These are phyloP conservation scores for Drosophila tripunctata DNA, from an alignment of 2,888 invertebrate genomes.

Conservation along the genomic window DNA sequence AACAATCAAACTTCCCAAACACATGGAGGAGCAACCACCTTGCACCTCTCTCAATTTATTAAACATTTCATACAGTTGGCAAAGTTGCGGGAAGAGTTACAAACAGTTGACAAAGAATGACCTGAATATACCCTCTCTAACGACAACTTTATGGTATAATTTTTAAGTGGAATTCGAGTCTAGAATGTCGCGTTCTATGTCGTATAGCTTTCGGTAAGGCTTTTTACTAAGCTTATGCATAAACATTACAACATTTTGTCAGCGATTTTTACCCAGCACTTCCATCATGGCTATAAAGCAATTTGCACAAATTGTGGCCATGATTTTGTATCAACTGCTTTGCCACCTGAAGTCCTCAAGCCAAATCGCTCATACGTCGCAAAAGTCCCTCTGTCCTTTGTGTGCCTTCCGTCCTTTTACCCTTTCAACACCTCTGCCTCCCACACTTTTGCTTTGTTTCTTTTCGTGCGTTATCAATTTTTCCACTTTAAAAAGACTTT, in stretches of 20 bases:
- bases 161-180: not conserved
- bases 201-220: not conserved
- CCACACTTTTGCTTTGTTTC: not conserved
- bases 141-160: not conserved
- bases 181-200: not conserved
- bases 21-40: constrained; percentile 11
- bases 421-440: not conserved
- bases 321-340: constrained; percentile 76
- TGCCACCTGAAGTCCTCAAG: constrained; percentile 39
- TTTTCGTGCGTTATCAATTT: constrained; percentile 53
- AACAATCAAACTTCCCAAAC: not conserved
- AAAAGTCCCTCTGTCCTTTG: constrained; percentile 9
- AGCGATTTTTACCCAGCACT: constrained; percentile 36
- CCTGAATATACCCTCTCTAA: not conserved
- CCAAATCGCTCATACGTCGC: constrained; percentile 64
- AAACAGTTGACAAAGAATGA: not conserved
- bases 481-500: constrained; percentile 35
- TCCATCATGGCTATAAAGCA: constrained; percentile 52
- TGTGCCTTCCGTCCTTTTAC: not conserved
- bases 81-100: constrained; percentile 16
- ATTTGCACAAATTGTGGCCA: constrained; percentile 68
- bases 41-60: constrained; percentile 32
- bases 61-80: constrained; percentile 39
- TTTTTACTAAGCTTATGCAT: constrained; percentile 45
- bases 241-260: constrained; percentile 57